Base-by-base conservation (phyloP, 2,113 vertebrate species). In the Chroicocephalus ridibundus region DNA sequence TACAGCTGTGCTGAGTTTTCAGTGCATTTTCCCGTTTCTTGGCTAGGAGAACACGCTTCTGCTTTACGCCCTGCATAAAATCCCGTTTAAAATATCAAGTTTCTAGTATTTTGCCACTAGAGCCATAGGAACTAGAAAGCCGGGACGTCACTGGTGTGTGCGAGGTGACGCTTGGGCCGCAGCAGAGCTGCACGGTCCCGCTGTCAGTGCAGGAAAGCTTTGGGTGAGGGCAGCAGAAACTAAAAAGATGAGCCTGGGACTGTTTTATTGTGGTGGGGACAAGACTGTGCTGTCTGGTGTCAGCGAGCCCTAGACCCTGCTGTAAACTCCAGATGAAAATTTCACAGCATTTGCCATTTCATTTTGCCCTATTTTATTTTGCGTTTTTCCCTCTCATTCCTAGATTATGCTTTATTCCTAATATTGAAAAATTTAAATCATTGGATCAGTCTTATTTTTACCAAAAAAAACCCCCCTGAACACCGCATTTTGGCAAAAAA, bases 141-240 rank as follows among this genome's bases (percentile, higher is more conserved):
- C 0, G 0, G 42, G 49, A n/a, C 21, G 6, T 8, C 18, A 5
- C 60, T 81, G 11, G 1, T 9, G 4, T 13, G 52, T 24, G 64
- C 12, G 11, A 38, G 82, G 91, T 27, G n/a, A 21, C 3, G 0
- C 47, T 34, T 21, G 4, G 18, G 40, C n/a, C 40, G 22, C 38
- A 9, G 10, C 54, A 78, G 75, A 61, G 16, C 68, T 58, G 40
- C 64, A 34, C 15, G 22, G 29, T 70, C 75, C 57, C 17, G 1
- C 65, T 82, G 57, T 47, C 65, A 55, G 57, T 14, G 58, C 72
- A 51, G 58, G 55, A n/a, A 57, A 70, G 58, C 9, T 64, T 70
- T 70, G 51, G 24, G 21, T 54, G 34, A 64, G 64, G 46, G 49
- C 68, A n/a, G 27, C 3, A 62, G 49, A 62, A 88, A 65, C 9